Evolutionary conservation across 2,113 vertebrate genomes (phyloP).

Genomic region (Leiothrix lutea): DNA sequence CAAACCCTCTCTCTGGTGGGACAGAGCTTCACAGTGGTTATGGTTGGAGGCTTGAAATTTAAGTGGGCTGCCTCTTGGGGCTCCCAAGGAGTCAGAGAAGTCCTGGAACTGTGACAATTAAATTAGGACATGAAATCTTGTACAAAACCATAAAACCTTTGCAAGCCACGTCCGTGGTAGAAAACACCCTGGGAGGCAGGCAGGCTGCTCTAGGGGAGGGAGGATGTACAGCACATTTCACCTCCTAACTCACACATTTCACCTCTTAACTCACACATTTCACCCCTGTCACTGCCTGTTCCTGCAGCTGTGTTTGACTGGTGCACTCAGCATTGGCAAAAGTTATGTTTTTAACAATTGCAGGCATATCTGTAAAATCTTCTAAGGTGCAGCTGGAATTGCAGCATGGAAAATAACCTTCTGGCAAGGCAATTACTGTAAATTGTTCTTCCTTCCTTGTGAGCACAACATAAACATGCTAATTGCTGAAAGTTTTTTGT

Average conservation of each 20-base stretch:
- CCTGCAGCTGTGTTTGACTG: too few species aligned
- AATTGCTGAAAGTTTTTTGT: background rate
- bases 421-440: background rate
- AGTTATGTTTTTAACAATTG: background rate
- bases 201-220: background rate
- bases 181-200: background rate
- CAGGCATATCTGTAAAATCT: background rate
- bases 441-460: background rate
- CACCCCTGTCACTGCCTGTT: background rate
- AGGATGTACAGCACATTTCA: background rate
- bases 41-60: background rate
- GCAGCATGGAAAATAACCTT: background rate
- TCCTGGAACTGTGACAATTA: background rate
- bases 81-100: background rate
- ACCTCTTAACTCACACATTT: background rate
- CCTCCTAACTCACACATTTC: background rate
- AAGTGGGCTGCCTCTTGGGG: background rate
- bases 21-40: background rate
- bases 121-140: background rate
- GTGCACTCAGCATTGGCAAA: background rate
- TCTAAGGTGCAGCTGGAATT: background rate
- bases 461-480: background rate
- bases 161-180: fast-evolving
- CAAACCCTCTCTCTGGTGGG: background rate
- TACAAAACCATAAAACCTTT: background rate